Conservation (phyloP, 1,140 invertebrate genomes). For the Proctacanthus coquilletti region DNA sequence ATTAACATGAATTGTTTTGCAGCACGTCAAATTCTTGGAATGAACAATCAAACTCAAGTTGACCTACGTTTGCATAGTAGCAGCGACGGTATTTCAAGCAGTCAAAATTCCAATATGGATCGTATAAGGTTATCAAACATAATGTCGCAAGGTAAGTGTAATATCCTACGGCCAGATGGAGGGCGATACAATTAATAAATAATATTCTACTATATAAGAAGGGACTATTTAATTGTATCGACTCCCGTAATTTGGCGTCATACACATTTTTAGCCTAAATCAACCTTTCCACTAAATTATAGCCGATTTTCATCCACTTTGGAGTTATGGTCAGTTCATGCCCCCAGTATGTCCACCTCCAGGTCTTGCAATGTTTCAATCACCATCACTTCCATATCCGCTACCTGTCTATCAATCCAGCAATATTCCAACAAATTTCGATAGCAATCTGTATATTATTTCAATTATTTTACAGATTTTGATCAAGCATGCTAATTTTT, state of each 20-base stretch:
- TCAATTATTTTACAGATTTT: too few relatives aligned
- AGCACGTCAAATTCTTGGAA: slow-evolving; percentile 8
- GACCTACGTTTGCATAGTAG: not conserved
- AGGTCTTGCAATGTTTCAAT: slow-evolving; percentile 5
- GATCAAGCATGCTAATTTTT: too few relatives aligned
- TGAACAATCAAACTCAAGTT: slow-evolving; percentile 1
- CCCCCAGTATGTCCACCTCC: slow-evolving; percentile 7
- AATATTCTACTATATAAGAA: too few relatives aligned
- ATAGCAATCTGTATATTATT: not conserved
- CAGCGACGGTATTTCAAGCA: not conserved
- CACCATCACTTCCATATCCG: slow-evolving; percentile 6
- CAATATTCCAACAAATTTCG: not conserved
- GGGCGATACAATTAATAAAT: too few relatives aligned
- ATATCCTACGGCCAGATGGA: too few relatives aligned
- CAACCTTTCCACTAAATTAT: too few relatives aligned
- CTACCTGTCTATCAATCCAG: slow-evolving; percentile 4
- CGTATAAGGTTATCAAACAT: slow-evolving; percentile 8
- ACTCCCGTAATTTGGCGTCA: too few relatives aligned
- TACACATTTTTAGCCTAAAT: too few relatives aligned
- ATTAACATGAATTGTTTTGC: too few relatives aligned
- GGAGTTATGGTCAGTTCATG: slow-evolving; percentile 9
- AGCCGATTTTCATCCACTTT: slow-evolving; percentile 9
- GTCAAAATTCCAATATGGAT: slow-evolving; percentile 7
- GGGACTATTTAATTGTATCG: too few relatives aligned
- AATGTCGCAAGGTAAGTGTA: slow-evolving; percentile 7